Conservation (phyloP, 2,113 vertebrate species). For the Zootoca vivipara region DNA sequence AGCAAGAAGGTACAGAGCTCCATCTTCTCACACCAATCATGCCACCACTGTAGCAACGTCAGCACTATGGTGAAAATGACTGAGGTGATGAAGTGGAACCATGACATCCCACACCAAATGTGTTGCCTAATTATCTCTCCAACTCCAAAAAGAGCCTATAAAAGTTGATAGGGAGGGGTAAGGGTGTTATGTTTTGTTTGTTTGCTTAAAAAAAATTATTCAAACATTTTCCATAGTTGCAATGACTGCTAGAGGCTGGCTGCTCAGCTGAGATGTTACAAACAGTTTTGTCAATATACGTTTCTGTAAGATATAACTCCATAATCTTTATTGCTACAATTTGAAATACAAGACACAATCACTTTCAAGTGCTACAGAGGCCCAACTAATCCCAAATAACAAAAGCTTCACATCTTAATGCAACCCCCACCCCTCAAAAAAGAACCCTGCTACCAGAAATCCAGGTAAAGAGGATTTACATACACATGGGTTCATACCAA, state of each 20-base stretch:
- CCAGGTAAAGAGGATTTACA: neutral
- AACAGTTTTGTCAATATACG: neutral
- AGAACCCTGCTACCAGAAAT: neutral
- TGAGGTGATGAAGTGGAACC: too few relatives aligned
- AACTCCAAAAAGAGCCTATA: neutral
- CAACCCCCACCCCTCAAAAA: neutral
- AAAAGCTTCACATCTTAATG: neutral
- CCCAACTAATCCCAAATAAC: neutral
- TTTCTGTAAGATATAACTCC: neutral
- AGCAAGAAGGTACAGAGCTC: neutral
- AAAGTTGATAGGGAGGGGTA: neutral
- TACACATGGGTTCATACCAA: neutral
- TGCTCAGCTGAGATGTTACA: neutral
- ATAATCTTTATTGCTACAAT: neutral
- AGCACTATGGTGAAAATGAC: neutral
- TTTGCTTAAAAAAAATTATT: neutral
- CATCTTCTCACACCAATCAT: neutral
- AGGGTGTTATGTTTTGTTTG: neutral
- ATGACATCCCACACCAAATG: neutral
- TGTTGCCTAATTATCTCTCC: neutral
- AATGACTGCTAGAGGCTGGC: neutral
- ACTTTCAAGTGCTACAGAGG: neutral
- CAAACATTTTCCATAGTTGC: neutral
- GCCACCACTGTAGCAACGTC: neutral
- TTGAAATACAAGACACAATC: neutral